Conservation (phyloP, 2,888 invertebrate species). For the Ceratothoa steindachneri region DNA sequence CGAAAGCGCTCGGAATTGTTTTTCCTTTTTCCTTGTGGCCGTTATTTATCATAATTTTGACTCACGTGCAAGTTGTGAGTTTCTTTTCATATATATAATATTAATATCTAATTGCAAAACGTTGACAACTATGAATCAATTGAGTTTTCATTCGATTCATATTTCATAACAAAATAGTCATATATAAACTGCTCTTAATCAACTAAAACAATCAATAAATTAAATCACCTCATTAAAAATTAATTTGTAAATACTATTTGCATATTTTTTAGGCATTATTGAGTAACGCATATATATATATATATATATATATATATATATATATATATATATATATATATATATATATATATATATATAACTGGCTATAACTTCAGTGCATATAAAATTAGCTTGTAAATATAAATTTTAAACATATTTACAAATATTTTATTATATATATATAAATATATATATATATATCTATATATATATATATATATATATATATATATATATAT, state of each 20-base stretch:
- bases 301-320: background rate
- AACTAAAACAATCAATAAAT: no score
- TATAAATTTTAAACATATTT: background rate
- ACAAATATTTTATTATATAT: background rate
- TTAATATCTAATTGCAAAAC: no score
- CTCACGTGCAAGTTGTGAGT: no score
- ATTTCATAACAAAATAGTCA: no score
- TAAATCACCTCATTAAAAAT: background rate
- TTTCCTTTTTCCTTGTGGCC: no score
- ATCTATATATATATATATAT: background rate
- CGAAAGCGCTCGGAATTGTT: no score
- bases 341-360: background rate
- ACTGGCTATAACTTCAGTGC: background rate
- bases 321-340: background rate
- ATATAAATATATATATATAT: background rate
- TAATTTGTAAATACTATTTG: background rate
- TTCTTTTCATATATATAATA: no score
- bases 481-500: background rate
- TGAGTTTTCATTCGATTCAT: no score
- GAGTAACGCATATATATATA: background rate
- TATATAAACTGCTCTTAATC: no score
- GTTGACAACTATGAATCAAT: no score
- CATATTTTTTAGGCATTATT: background rate
- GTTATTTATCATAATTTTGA: no score
- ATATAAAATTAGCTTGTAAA: background rate